Evolutionary conservation across 2,113 vertebrate genomes (phyloP).

Genomic region (Solea senegalensis): DNA sequence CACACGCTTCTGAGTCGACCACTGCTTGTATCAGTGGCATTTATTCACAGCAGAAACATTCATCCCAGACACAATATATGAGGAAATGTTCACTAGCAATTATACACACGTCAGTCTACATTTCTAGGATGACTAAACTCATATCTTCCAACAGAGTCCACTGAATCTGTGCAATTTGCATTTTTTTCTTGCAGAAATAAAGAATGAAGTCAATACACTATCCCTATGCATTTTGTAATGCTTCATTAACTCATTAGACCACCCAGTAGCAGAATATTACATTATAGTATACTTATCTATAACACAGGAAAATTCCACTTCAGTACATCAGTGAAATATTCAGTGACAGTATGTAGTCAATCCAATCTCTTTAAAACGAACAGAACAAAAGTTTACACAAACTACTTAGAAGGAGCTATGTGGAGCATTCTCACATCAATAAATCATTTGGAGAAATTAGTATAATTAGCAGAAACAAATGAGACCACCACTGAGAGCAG

Average conservation of each 20-base stretch:
- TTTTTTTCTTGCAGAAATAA: background rate
- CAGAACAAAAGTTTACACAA: constrained; percentile 27
- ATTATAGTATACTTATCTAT: background rate
- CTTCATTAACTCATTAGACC: constrained; percentile 38
- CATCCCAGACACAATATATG: constrained; percentile 14
- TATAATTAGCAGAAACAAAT: constrained; percentile 61
- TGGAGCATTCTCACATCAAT: constrained; percentile 30
- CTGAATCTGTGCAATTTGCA: constrained; percentile 22
- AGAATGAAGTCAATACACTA: constrained; percentile 9
- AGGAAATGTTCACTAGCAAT: constrained; percentile 23
- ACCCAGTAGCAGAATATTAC: background rate
- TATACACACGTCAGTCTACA: constrained; percentile 6
- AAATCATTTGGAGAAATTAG: constrained; percentile 55
- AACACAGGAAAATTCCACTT: constrained; percentile 3
- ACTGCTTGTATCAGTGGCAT: constrained; percentile 15
- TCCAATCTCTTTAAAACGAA: background rate
- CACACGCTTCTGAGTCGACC: background rate
- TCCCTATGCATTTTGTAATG: constrained; percentile 13
- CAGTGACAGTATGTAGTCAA: constrained; percentile 5
- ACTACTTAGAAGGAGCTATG: constrained; percentile 11
- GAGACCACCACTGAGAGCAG: constrained; percentile 32
- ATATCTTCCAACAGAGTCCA: background rate
- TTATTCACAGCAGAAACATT: constrained; percentile 30
- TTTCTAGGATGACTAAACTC: constrained; percentile 11
- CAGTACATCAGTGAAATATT: constrained; percentile 27